phyloP scores from a whole-genome alignment of 2,113 vertebrate species.

The Merops nubicus region DNA sequence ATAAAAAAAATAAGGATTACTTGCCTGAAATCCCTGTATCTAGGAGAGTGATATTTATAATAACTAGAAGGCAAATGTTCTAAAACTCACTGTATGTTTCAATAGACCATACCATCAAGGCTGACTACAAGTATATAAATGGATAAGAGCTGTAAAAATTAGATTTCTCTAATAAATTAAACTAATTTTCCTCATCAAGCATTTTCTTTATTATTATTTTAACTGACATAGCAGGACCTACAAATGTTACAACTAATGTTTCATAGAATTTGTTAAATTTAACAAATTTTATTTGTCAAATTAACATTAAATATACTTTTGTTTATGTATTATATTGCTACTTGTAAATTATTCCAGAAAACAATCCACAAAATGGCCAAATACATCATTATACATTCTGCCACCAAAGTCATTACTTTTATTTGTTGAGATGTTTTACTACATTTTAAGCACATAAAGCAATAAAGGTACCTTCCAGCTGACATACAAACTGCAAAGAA shows the following conservation, averaged over 20 bases:
- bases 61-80: neutral
- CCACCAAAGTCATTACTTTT: neutral
- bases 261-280: neutral
- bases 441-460: neutral
- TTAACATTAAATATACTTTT: neutral
- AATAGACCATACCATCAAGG: neutral
- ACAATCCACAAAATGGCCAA: neutral
- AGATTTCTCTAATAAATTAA: neutral
- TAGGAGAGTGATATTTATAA: neutral
- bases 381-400: neutral
- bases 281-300: neutral
- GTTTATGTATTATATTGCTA: neutral
- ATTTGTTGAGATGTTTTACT: neutral
- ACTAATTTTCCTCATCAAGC: neutral
- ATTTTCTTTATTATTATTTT: neutral
- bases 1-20: neutral
- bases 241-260: neutral
- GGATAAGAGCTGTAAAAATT: neutral
- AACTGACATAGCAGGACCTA: neutral
- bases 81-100: neutral
- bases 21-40: neutral
- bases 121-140: neutral
- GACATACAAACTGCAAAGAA: neutral
- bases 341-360: neutral
- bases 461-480: neutral